Base-by-base conservation (phyloP, 1,140 invertebrate genomes). In the Battus philenor region DNA sequence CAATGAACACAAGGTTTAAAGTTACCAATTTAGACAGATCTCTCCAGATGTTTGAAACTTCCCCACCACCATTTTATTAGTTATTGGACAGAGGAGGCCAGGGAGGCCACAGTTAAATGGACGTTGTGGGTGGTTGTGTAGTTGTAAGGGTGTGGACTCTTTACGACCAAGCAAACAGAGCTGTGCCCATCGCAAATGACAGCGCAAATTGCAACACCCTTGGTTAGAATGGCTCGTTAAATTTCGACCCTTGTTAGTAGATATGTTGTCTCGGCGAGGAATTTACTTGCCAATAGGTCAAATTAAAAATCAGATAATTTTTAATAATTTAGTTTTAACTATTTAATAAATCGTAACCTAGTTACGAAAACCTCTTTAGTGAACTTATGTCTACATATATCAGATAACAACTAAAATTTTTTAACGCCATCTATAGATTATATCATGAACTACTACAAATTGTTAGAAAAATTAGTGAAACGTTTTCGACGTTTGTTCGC, bases 81-180 rank as follows among this genome's bases (percentile, higher is more conserved):
- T 16, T 8, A 44, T 41, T 20, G 36, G 15, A 30, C 7, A 20
- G 33, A 46, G 50, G 47, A 45, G 55, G 47, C 22, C 43, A 31
- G 53, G 30, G 39, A 49, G 70, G 18, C 69, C 70, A 51, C 17
- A 24, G n/a, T 48, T 59, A 18, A 53, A 8, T 75, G 71, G 76
- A 46, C 5, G 26, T 12, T 33, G 57, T 52, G 58, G 68, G 63
- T 55, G 59, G 62, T 59, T 53, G 55, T 50, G 50, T 22, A 32
- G 47, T 10, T 30, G 50, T 47, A 50, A 66, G 68, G 72, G 76
- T 63, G 76, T 75, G 76, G 63, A 64, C 44, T 63, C 43, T 76
- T 77, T 72, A 77, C 59, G 63, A 64, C 54, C 70, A 77, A 73
- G 74, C 74, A 75, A 77, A 78, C 74, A 70, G 51, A 60, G 54